Percentiles rank a stretch among this genome's conserved stretches.
Conservation (phyloP, 1,140 invertebrate genomes). For the Megathymus violae region DNA sequence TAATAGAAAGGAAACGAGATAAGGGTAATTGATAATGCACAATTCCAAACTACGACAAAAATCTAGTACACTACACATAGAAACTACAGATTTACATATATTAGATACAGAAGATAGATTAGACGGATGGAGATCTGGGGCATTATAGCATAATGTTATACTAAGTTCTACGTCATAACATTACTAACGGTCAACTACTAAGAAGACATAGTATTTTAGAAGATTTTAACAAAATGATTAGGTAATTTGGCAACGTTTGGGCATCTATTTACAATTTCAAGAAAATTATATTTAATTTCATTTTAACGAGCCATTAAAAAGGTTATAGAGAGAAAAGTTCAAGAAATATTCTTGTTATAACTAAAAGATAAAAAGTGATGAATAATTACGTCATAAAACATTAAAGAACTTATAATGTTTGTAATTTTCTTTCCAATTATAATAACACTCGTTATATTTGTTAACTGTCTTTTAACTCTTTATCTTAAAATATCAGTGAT, state of each 20-base stretch:
- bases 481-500: not conserved
- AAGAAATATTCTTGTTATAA: not conserved
- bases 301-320: not conserved
- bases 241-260: conserved; percentile 61
- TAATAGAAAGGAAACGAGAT: no score
- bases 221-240: conserved; percentile 44
- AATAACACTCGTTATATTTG: not conserved
- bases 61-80: conserved; percentile 68
- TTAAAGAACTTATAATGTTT: not conserved
- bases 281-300: conserved; percentile 4
- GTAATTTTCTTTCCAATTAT: no score
- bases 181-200: conserved; percentile 62
- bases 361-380: not conserved
- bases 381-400: not conserved
- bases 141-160: conserved; percentile 74
- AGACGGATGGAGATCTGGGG: conserved; percentile 85
- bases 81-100: conserved; percentile 73
- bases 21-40: conserved; percentile 30
- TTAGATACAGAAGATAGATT: conserved; percentile 79
- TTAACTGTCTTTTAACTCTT: not conserved
- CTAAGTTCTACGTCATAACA: conserved; percentile 64
- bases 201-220: conserved; percentile 51
- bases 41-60: conserved; percentile 52
- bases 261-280: conserved; percentile 58
- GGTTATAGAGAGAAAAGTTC: not conserved